Evolutionary conservation across 1,140 invertebrate genomes (phyloP).

Genomic region (Achroia grisella): DNA sequence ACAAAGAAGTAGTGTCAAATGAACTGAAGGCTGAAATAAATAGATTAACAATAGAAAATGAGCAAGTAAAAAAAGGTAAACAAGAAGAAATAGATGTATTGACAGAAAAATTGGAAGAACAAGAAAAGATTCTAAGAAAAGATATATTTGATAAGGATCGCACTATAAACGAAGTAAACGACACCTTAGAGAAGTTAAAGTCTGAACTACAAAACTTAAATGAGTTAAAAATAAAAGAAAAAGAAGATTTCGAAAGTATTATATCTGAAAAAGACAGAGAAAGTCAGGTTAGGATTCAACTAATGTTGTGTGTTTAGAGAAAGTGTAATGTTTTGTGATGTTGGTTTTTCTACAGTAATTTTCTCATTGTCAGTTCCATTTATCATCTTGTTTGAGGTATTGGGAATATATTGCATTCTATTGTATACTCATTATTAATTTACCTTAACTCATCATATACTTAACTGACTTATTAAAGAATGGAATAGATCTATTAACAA

Average conservation of each 20-base stretch:
- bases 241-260: slow-evolving; percentile 31
- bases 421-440: background rate
- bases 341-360: slow-evolving; percentile 17
- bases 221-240: slow-evolving; percentile 44
- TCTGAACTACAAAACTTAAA: slow-evolving; percentile 42
- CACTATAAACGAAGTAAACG: slow-evolving; percentile 38
- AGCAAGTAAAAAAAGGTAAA: slow-evolving; percentile 55
- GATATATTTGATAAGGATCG: slow-evolving; percentile 29
- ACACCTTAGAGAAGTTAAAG: slow-evolving; percentile 43
- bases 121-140: slow-evolving; percentile 4
- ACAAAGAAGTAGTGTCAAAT: slow-evolving; percentile 30
- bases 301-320: slow-evolving; percentile 3
- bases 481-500: too few relatives aligned
- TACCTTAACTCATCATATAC: background rate
- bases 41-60: slow-evolving; percentile 51
- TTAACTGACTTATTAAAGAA: too few relatives aligned
- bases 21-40: slow-evolving; percentile 52
- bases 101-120: slow-evolving; percentile 19
- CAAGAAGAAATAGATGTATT: slow-evolving; percentile 36
- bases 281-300: slow-evolving; percentile 42
- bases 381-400: background rate
- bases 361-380: background rate
- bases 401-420: background rate
- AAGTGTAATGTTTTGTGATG: slow-evolving; percentile 28
- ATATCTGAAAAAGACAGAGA: slow-evolving; percentile 37